Conservation (phyloP, 2,113 vertebrate species). For the Noctilio leporinus region DNA sequence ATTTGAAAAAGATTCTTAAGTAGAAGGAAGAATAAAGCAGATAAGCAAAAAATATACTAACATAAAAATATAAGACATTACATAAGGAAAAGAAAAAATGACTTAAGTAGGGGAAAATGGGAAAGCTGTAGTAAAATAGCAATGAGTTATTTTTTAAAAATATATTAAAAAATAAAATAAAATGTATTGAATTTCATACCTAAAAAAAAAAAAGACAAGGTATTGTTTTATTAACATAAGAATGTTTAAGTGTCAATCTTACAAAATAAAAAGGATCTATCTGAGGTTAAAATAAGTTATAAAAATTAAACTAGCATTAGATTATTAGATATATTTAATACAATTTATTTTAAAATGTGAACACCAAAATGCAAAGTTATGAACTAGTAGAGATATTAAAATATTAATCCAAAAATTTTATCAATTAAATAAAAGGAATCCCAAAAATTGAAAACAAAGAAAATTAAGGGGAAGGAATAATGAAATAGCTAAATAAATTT, state of each 20-base stretch:
- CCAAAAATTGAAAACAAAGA: neutral
- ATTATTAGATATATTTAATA: neutral
- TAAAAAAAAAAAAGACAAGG: no score
- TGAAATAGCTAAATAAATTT: neutral
- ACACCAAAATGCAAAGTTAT: neutral
- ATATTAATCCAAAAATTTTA: neutral
- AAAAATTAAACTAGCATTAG: neutral
- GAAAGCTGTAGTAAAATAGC: no score
- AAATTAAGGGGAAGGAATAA: neutral
- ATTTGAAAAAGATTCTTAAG: neutral
- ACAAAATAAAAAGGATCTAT: neutral
- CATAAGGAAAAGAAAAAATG: neutral
- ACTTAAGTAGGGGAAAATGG: neutral
- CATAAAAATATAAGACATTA: neutral
- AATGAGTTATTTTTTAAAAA: no score
- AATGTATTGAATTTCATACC: no score
- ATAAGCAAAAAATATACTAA: neutral
- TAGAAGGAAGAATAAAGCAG: neutral
- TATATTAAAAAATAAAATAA: no score
- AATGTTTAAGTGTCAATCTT: neutral
- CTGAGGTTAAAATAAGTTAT: neutral
- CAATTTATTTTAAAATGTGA: neutral
- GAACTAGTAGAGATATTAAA: neutral
- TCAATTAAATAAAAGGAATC: neutral
- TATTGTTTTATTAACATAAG: neutral